Percentiles rank a stretch among this genome's conserved stretches.
These are phyloP conservation scores for Accipiter virgatus DNA, from an alignment of 2,113 vertebrate genomes.

Conservation along the genomic window DNA sequence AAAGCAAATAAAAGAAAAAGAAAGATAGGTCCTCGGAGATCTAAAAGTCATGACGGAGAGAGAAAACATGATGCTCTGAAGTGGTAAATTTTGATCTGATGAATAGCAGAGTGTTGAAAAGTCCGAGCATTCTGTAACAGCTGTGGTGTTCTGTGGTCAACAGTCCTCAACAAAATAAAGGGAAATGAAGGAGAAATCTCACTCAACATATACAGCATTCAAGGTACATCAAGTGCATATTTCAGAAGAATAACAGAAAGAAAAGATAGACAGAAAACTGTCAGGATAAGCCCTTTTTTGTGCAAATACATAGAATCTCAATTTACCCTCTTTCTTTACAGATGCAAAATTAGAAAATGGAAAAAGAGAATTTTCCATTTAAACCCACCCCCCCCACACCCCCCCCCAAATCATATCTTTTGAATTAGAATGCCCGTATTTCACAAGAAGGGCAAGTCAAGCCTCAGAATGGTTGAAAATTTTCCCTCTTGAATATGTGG, in stretches of 20 bases:
- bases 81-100: background rate
- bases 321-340: background rate
- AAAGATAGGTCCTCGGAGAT: background rate
- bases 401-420: background rate
- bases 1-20: background rate
- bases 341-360: background rate
- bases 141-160: background rate
- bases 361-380: background rate
- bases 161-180: background rate
- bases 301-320: background rate
- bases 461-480: background rate
- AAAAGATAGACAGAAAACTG: background rate
- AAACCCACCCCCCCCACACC: rapidly evolving
- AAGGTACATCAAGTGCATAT: background rate
- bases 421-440: background rate
- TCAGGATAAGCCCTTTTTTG: background rate
- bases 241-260: background rate
- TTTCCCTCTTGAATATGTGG: background rate
- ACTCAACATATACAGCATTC: background rate
- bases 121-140: background rate
- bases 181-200: background rate
- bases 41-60: background rate
- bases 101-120: background rate
- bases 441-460: background rate
- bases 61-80: background rate